Conservation (phyloP, 2,113 vertebrate species). For the Atlantisia rogersi region DNA sequence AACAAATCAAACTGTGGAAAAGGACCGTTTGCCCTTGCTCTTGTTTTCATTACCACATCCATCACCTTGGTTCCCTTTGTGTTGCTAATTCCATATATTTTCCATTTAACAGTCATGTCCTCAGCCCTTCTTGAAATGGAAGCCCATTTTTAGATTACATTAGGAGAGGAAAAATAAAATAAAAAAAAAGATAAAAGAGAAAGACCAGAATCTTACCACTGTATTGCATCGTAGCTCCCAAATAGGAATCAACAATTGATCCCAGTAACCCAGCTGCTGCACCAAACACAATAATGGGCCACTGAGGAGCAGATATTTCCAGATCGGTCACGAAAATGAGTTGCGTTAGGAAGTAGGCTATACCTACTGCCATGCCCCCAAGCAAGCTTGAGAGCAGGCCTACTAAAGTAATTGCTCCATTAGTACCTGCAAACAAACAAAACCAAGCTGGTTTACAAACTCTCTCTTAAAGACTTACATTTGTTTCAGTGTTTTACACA, state of each 20-base stretch:
- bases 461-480: not conserved
- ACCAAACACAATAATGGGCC: conserved; percentile 89
- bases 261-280: conserved; percentile 88
- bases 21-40: not conserved
- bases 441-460: not conserved
- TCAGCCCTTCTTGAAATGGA: not conserved
- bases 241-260: conserved; percentile 92
- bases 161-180: not conserved
- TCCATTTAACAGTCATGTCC: not conserved
- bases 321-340: conserved; percentile 85
- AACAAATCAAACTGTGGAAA: not conserved
- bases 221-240: conserved; percentile 95
- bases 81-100: not conserved
- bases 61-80: not conserved
- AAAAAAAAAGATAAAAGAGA: not conserved
- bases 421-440: conserved; percentile 85
- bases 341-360: conserved; percentile 86
- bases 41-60: not conserved
- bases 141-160: not conserved
- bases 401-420: conserved; percentile 88
- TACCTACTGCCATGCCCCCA: conserved; percentile 86
- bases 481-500: not conserved
- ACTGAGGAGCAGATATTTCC: conserved; percentile 88
- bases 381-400: conserved; percentile 89
- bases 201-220: conserved; percentile 79